phyloP scores from a whole-genome alignment of 2,113 vertebrate genomes.

The Verasper variegatus region DNA sequence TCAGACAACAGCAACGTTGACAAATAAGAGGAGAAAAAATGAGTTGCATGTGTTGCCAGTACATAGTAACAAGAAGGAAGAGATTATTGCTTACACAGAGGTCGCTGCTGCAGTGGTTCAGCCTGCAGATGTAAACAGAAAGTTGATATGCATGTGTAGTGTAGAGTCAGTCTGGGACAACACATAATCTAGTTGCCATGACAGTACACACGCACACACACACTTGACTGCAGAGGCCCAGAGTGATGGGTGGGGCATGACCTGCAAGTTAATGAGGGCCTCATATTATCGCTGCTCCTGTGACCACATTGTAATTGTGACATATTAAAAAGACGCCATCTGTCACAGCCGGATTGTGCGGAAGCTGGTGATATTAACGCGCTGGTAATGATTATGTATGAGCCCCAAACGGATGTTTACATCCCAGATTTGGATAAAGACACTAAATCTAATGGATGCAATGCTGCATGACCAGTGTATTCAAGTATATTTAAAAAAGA shows the following conservation, averaged over 20 bases:
- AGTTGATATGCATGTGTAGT: conserved; percentile 3
- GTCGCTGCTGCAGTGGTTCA: conserved; percentile 5
- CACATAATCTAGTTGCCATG: conserved; percentile 46
- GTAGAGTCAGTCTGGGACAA: conserved; percentile 25
- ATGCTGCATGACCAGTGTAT: conserved; percentile 8
- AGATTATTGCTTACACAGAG: neutral
- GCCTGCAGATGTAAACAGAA: conserved; percentile 32
- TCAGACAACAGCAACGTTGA: conserved; percentile 43
- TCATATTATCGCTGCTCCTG: conserved; percentile 35
- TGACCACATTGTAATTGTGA: conserved; percentile 51
- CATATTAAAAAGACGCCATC: conserved; percentile 72
- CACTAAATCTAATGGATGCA: conserved; percentile 39
- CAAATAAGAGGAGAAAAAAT: conserved; percentile 7
- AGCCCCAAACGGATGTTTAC: conserved; percentile 64
- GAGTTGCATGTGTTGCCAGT: conserved; percentile 22
- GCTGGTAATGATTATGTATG: conserved; percentile 40
- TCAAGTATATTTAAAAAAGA: conserved; percentile 17
- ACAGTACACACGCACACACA: conserved; percentile 21
- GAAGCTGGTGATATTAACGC: conserved; percentile 34
- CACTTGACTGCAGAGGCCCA: conserved; percentile 14
- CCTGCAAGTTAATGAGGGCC: conserved; percentile 37
- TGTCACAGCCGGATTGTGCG: conserved; percentile 48
- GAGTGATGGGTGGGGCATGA: conserved; percentile 28
- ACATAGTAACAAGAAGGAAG: conserved; percentile 10
- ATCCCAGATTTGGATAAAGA: conserved; percentile 53